Percentiles rank a stretch among this genome's conserved stretches.
These are phyloP conservation scores for Bovichtus variegatus DNA, from an alignment of 2,797 vertebrate genomes.

Conservation along the genomic window DNA sequence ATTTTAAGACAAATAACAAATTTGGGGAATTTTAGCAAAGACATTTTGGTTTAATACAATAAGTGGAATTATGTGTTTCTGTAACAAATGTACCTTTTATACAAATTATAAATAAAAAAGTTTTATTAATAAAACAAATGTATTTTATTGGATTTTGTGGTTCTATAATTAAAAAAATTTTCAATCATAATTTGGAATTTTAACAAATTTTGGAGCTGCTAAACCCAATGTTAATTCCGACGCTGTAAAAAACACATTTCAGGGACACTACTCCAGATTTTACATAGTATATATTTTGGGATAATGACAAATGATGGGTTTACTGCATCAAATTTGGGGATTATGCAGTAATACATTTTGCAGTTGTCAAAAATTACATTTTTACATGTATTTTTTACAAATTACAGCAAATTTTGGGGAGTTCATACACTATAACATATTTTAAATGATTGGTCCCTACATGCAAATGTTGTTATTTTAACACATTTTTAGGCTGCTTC, in stretches of 20 bases:
- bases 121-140: not conserved
- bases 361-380: rapidly evolving
- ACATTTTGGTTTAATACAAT: not conserved
- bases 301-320: not conserved
- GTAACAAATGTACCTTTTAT: not conserved
- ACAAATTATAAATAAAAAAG: not conserved
- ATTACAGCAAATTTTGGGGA: too few relatives aligned
- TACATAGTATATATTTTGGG: not conserved
- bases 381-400: not conserved
- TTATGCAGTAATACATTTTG: not conserved
- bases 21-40: too few relatives aligned
- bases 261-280: not conserved
- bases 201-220: not conserved
- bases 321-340: rapidly evolving
- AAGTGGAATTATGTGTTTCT: not conserved
- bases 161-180: too few relatives aligned
- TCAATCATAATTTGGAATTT: not conserved
- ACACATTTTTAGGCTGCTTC: not conserved
- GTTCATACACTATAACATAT: not conserved
- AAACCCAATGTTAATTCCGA: not conserved
- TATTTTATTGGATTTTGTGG: not conserved
- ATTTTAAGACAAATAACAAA: not conserved
- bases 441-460: not conserved
- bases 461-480: not conserved
- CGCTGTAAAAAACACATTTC: not conserved